Evolutionary conservation across 2,113 vertebrate species (phyloP), one percentile per base, ranked within the genome.

Genomic region (Leucoraja erinaceus): DNA sequence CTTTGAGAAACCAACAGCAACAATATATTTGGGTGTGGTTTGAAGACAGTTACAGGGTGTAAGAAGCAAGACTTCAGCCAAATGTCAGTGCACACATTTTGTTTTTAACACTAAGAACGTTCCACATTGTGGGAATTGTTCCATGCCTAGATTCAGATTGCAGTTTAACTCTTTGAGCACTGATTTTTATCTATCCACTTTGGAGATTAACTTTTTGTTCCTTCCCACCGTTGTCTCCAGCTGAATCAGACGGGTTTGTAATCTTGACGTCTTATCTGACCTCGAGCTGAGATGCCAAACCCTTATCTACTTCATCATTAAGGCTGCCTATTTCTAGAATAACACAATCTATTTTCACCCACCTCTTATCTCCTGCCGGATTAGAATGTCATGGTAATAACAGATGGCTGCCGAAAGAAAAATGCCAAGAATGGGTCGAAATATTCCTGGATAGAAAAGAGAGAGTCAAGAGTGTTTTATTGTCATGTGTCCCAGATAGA

Each of bases 51-150:
- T 84, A 59, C 81, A 84, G 81, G 54, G 79, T 59, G 79, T 22
- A 83, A 63, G 56, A 86, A 63, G 11, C 83, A 86, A 86, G 28
- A 61, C 28, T 86, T 28, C 83, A 88, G 83, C 83, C 83, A 88
- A 88, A 28, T 86, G 83, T 86, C 83, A 86, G 83, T 31, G 83
- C 28, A 63, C 59, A 63, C 25, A 86, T 63, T 86, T 86, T 86
- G 83, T 86, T 86, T 86, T 61, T 16, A 63, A 61, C 1, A 31
- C 31, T 28, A 88, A 63, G 59, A 88, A 16, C 59, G 5, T 88
- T 7, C 31, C 38, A 63, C 2, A 63, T 88, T 66, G 20, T 63
- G 56, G n/a, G 61, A 63, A 66, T 16, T 63, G 59, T 88, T 63
- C 83, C 61, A 63, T 63, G 18, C 63, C 83, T 63, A 12, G 28